Base-by-base conservation (phyloP, 2,888 invertebrate genomes). In the Leptinotarsa tumamoca region DNA sequence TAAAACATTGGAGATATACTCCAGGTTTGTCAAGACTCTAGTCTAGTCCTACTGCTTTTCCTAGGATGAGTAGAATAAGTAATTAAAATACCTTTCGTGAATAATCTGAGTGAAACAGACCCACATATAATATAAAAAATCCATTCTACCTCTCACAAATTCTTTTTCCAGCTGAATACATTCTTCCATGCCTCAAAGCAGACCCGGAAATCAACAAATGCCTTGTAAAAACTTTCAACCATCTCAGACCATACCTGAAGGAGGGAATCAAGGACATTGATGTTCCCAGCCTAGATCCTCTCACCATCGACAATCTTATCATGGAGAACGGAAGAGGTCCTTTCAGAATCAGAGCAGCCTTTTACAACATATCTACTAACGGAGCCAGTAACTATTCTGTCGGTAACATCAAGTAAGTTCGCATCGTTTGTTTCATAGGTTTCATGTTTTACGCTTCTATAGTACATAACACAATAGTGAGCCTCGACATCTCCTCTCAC, bases 321-420 rank as follows among this genome's bases (percentile, higher is more conserved):
- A 95, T 95, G 92, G 94, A 94, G 86, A 95, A 95, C 86, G 93
- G 93, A 0, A 93, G 93, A 14, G 95, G 95, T 0, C 92, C 95
- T 0, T 94, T 95, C 18, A 90, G 94, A 76, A 92, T 95, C 18
- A 91, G 93, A 14, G 95, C 95, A 0, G 89, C 92, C 0, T 95
- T 95, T 88, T 92, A 90, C 74, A 94, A 95, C 84, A 94, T 95
- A 82, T 93, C 94, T 0, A 93, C 94, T 0, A 87, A 91, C n/a
- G 95, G 95, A 54, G 93, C 94, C 18, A 93, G 94, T 83, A 94
- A 95, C 86, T 94, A 93, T 84, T 92, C 92, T 3, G 91, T 95
- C 68, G 91, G 91, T 21, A 93, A 92, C 83, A 93, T 95, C 72
- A 91, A 92, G 92, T 94, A 87, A 86, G 89, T 75, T 71, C 10